Base-by-base conservation (phyloP, 2,797 vertebrate species). In the Tangara arthus region DNA sequence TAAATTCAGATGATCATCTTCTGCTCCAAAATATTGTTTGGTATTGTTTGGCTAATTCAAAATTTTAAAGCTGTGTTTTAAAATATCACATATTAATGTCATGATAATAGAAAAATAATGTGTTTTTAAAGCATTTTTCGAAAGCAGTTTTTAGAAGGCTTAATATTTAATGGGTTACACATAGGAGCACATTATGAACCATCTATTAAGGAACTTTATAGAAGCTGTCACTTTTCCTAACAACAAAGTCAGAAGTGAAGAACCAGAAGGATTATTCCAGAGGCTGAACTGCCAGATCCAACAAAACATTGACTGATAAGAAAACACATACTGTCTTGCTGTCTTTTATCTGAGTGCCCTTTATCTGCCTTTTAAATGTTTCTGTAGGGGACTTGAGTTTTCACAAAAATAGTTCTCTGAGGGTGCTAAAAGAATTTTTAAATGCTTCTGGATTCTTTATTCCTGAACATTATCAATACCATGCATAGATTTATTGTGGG, bases 361-460 rank as follows among this genome's bases (percentile, higher is more conserved):
- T 96, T 93, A 90, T 72, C 84, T 72, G 69, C 27, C 78, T 94
- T 95, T 87, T 59, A 92, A 91, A 90, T 30, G 46, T 70, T 89
- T 82, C 37, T 87, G 32, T 49, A 81, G 26, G 35, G 32, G 32
- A 91, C 78, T 72, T 65, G 22, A 6, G n/a, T 66, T 92, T 76
- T 89, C 64, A 82, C 55, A 78, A 75, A 93, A 42, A 79, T 9
- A 78, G 9, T 10, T 89, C 42, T 96, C 93, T 34, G 11, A 79
- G 49, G 11, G 12, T 2, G 30, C 34, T 37, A 55, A 64, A 18
- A 82, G 50, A 94, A 82, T 34, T 56, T 66, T 56, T 50, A 65
- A 30, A 34, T 30, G 7, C 18, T 96, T 86, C 39, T 77, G 94
- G 23, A 76, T 37, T 81, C 30, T 64, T 89, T 87, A 37, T 61